Conservation (phyloP, 2,113 vertebrate species). For the Xenotilapia caudafasciata region DNA sequence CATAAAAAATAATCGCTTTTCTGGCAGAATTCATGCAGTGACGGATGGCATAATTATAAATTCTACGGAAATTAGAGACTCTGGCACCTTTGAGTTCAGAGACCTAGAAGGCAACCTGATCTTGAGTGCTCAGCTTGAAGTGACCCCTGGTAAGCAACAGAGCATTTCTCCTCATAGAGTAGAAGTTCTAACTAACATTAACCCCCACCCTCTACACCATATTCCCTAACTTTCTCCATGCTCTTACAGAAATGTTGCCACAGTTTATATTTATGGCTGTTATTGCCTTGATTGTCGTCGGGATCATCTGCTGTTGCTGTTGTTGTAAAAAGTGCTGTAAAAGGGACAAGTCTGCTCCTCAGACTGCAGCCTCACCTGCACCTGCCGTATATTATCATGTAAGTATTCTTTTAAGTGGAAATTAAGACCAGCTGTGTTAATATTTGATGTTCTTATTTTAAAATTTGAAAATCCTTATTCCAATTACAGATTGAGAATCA, state of each 20-base stretch:
- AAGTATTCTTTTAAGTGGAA: background rate
- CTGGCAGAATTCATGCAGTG: rapidly evolving
- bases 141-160: background rate
- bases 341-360: background rate
- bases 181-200: background rate
- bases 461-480: background rate
- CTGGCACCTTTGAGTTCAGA: conserved; percentile 11
- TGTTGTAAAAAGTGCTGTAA: conserved; percentile 13
- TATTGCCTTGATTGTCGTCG: rapidly evolving
- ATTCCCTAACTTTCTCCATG: background rate
- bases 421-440: background rate
- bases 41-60: rapidly evolving
- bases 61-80: background rate
- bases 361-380: background rate
- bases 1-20: rapidly evolving
- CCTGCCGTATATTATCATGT: background rate
- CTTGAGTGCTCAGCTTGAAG: background rate
- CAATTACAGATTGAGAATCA: background rate
- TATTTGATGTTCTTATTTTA: background rate
- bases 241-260: background rate
- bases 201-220: background rate
- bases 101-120: conserved; percentile 3
- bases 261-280: background rate
- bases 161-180: background rate
- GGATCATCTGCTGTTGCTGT: background rate